These are phyloP conservation scores for Zaprionus davidi DNA, from an alignment of 1,140 invertebrate genomes.

Conservation along the genomic window DNA sequence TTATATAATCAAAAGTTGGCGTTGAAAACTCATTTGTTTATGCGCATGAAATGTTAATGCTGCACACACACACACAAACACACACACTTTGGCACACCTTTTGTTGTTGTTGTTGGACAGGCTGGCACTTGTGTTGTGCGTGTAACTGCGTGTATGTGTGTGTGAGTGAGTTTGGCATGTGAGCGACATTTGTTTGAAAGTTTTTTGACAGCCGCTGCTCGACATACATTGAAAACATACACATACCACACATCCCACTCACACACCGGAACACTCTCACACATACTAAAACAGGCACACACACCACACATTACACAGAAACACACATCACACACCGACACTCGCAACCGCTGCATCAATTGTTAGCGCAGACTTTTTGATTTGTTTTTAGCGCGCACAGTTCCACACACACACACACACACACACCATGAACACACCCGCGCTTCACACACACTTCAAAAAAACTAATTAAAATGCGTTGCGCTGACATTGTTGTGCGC, in stretches of 20 bases:
- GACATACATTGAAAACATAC: slow-evolving; percentile 38
- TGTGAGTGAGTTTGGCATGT: slow-evolving; percentile 68
- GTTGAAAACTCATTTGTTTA: slow-evolving; percentile 77
- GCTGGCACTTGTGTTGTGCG: slow-evolving; percentile 26
- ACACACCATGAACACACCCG: slow-evolving; percentile 8
- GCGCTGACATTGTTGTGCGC: slow-evolving; percentile 57
- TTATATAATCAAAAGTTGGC: slow-evolving; percentile 73
- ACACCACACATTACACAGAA: background rate
- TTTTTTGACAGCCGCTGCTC: slow-evolving; percentile 68
- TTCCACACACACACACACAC: slow-evolving; percentile 6
- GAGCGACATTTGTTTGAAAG: slow-evolving; percentile 80
- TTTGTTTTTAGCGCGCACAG: slow-evolving; percentile 52
- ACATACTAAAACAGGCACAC: slow-evolving; percentile 3
- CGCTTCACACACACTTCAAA: slow-evolving; percentile 32
- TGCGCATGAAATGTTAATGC: slow-evolving; percentile 77
- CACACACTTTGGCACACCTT: slow-evolving; percentile 49
- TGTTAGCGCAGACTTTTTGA: slow-evolving; percentile 60
- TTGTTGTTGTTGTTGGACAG: slow-evolving; percentile 33
- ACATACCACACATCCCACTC: slow-evolving; percentile 2
- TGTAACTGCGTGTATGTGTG: slow-evolving; percentile 22
- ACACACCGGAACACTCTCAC: background rate
- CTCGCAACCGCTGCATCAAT: slow-evolving; percentile 52
- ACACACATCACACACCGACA: slow-evolving; percentile 7
- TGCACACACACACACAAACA: slow-evolving; percentile 35
- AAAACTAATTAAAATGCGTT: slow-evolving; percentile 81